Base-by-base conservation (phyloP, 2,113 vertebrate species). In the Macrotis lagotis region DNA sequence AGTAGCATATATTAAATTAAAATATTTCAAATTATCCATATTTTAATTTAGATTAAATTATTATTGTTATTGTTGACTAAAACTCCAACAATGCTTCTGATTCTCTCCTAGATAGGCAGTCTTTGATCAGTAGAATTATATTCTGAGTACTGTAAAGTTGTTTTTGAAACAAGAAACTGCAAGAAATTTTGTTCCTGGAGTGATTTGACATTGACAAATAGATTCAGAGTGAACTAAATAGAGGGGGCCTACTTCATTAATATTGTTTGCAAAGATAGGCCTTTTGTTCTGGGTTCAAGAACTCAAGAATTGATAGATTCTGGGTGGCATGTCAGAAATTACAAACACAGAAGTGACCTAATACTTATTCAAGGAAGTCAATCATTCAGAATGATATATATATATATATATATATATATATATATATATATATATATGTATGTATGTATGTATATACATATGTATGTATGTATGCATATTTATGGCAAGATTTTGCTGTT, bases 31-130 rank as follows among this genome's bases (percentile, higher is more conserved):
- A 52, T 92, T 88, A 92, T 93, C 93, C 59, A 94, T 31, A 91
- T 90, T 59, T 94, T 96, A 95, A 52, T 90, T 44, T 37, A 48
- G 94, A 95, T 94, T 89, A 91, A 93, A 44, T 83, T 83, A 83
- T 83, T 44, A 83, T 83, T 44, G n/a, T 83, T 44, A 83, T 24
- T 83, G n/a, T 2, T 44, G 19, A 44, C 44, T 44, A 50, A 94
- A 83, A 92, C 93, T 90, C 51, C 95, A 95, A 88, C n/a, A 92
- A 48, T 94, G 93, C 12, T 92, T 53, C 93, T 93, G 91, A 51
- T 91, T 90, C 90, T 90, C 14, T n/a, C 50, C 55, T 51, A 94
- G 93, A 90, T 94, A 96, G 97, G 96, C 95, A 95, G 95, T 95
- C 96, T 93, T 96, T 96, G 92, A 95, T 96, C 88, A 44, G 92